These are phyloP conservation scores for Polymixis lichenea DNA, from an alignment of 2,888 invertebrate genomes.

Conservation along the genomic window DNA sequence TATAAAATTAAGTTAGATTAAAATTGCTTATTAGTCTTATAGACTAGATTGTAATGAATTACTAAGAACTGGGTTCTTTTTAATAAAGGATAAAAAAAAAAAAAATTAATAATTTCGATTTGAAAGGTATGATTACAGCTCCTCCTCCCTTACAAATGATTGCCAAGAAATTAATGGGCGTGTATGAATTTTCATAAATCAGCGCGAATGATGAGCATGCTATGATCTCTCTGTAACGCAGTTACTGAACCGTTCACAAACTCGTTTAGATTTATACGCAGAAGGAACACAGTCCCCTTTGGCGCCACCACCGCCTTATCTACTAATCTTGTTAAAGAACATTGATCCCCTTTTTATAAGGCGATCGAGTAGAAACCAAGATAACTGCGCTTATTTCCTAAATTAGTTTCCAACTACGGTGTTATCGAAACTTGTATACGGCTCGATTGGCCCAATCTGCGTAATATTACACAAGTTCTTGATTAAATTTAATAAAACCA, in stretches of 20 bases:
- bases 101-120: too few species aligned
- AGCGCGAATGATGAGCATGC: constrained; percentile 22
- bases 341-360: constrained; percentile 87
- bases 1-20: too few species aligned
- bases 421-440: constrained; percentile 90
- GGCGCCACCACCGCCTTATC: constrained; percentile 69
- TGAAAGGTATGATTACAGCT: too few species aligned
- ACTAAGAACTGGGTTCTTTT: too few species aligned
- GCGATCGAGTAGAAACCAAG: constrained; percentile 84
- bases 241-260: constrained; percentile 50
- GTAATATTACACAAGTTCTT: constrained; percentile 90
- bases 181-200: constrained; percentile 41
- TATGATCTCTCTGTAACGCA: constrained; percentile 35
- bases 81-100: too few species aligned
- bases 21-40: too few species aligned
- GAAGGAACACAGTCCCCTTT: constrained; percentile 64
- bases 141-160: too few species aligned
- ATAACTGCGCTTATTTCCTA: constrained; percentile 87
- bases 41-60: too few species aligned
- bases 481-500: constrained; percentile 91
- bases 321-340: constrained; percentile 80
- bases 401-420: constrained; percentile 89
- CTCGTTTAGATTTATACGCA: constrained; percentile 62
- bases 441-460: constrained; percentile 89
- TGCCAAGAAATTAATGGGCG: too few species aligned